These are phyloP conservation scores for Tupiocoris notatus DNA, from an alignment of 2,888 invertebrate genomes.

Conservation along the genomic window DNA sequence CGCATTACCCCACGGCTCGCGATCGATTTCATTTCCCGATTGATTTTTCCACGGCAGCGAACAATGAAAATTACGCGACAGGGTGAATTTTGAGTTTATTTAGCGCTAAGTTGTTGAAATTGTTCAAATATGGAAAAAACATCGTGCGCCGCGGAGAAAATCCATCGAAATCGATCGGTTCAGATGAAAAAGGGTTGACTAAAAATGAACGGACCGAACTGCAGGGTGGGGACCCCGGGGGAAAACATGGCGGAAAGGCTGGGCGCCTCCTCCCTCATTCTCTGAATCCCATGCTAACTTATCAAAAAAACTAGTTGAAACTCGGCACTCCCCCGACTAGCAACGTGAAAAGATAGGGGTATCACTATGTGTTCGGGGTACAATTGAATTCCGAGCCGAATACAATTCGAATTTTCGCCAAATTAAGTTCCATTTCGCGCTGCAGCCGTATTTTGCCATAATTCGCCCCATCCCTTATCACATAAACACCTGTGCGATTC, in stretches of 20 bases:
- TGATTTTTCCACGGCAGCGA: slow-evolving; percentile 3
- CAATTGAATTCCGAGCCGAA: no score
- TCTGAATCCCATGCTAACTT: slow-evolving; percentile 15
- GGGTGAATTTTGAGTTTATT: no score
- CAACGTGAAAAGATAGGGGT: neutral
- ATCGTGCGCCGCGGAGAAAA: no score
- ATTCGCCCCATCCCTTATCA: neutral
- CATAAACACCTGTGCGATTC: slow-evolving; percentile 8
- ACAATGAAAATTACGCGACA: no score
- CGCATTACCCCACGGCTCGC: neutral
- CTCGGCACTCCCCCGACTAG: neutral
- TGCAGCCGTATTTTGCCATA: no score
- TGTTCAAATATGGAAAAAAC: no score
- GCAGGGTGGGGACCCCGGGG: slow-evolving; percentile 45
- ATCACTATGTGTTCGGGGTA: no score
- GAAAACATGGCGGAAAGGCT: slow-evolving; percentile 65
- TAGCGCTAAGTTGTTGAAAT: no score
- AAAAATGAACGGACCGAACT: slow-evolving; percentile 43
- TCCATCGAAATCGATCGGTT: slow-evolving; percentile 24
- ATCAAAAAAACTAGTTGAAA: slow-evolving; percentile 20
- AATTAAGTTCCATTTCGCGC: neutral
- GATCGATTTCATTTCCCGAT: neutral
- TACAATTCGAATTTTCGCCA: neutral
- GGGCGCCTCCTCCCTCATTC: neutral
- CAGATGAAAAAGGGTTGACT: slow-evolving; percentile 48